phyloP scores from a whole-genome alignment of 2,113 vertebrate genomes.

The Burhinus bistriatus region DNA sequence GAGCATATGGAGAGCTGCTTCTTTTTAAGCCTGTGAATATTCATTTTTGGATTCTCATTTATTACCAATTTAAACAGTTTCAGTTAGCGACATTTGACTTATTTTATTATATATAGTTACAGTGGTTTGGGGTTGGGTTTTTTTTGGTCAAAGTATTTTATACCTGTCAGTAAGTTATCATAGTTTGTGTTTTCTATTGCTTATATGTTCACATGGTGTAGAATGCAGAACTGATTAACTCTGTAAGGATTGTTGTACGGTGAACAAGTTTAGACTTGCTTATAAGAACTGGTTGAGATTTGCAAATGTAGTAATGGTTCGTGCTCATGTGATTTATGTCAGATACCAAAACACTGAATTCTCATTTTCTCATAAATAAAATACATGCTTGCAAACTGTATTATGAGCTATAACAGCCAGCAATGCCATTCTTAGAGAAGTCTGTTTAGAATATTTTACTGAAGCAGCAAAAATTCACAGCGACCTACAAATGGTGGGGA shows the following conservation, averaged over 20 bases:
- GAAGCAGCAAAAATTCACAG: background rate
- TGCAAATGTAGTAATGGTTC: background rate
- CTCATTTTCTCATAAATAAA: background rate
- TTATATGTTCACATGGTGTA: background rate
- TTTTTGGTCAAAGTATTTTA: constrained; percentile 36
- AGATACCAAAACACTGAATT: background rate
- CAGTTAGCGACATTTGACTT: constrained; percentile 22
- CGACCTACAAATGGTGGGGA: background rate
- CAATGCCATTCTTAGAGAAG: background rate
- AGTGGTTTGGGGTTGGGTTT: background rate
- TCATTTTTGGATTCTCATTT: background rate
- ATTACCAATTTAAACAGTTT: constrained; percentile 16
- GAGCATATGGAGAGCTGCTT: constrained; percentile 20
- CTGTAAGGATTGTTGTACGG: background rate
- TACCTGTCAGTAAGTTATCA: constrained; percentile 41
- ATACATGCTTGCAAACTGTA: background rate
- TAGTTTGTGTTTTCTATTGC: constrained; percentile 37
- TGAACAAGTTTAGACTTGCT: background rate
- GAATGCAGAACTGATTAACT: constrained; percentile 10
- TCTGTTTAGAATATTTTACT: background rate
- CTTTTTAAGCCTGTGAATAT: constrained; percentile 45
- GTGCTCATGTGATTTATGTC: background rate
- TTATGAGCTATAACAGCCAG: background rate
- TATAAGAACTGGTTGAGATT: background rate
- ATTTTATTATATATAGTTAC: constrained; percentile 30